A percentile compares a stretch with the other conserved stretches of the same genome.
phyloP scores from a whole-genome alignment of 2,797 vertebrate genomes.

The Phyllotis vaccarum region DNA sequence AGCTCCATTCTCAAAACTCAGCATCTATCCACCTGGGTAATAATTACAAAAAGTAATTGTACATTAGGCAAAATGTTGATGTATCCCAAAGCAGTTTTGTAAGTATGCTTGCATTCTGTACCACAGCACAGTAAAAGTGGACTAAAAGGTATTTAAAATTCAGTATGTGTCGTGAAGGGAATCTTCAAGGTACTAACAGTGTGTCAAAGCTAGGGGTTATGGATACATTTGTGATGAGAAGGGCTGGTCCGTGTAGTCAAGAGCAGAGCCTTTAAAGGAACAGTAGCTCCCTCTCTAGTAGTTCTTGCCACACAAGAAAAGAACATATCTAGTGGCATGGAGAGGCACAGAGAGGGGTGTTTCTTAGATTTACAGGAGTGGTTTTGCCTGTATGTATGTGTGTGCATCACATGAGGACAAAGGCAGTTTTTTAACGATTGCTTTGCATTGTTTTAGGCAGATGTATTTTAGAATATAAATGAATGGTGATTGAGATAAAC shows the following conservation, averaged over 20 bases:
- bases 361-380: neutral
- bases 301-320: constrained; percentile 4
- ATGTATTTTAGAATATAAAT: constrained; percentile 51
- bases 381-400: neutral
- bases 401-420: neutral
- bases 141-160: neutral
- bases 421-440: neutral
- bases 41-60: constrained; percentile 29
- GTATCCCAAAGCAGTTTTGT: constrained; percentile 2
- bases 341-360: neutral
- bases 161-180: neutral
- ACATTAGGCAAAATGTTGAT: constrained; percentile 35
- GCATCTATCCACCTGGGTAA: neutral
- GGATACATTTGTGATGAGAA: neutral
- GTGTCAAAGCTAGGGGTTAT: neutral
- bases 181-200: neutral
- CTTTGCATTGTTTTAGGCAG: neutral
- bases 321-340: neutral
- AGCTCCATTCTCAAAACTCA: constrained; percentile 36
- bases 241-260: neutral
- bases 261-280: neutral
- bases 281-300: neutral
- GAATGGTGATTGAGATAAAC: neutral
- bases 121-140: neutral
- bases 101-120: constrained; percentile 31